Evolutionary conservation across 1,140 invertebrate species (phyloP).

Genomic region (Drosophila sturtevanti): DNA sequence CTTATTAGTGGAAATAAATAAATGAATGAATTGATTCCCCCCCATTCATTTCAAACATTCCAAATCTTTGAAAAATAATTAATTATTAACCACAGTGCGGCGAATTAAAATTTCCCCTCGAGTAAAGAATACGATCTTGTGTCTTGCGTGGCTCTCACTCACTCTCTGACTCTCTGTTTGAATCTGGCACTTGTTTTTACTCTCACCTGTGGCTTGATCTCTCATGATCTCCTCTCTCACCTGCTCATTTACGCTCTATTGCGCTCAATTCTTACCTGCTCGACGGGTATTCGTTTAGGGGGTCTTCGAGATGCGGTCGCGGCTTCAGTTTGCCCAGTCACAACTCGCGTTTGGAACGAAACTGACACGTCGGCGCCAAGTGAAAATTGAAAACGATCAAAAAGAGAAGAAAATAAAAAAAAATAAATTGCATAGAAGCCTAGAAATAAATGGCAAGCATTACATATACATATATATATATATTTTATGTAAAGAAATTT

Average conservation of each 20-base stretch:
- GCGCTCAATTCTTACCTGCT: slow-evolving; percentile 47
- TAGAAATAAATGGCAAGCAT: slow-evolving; percentile 53
- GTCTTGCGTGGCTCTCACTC: neutral
- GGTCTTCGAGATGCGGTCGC: slow-evolving; percentile 30
- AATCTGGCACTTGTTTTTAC: neutral
- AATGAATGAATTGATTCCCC: no score
- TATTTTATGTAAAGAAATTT: slow-evolving; percentile 9
- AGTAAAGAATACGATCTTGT: neutral
- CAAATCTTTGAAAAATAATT: no score
- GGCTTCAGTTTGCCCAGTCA: slow-evolving; percentile 60
- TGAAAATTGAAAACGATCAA: slow-evolving; percentile 39
- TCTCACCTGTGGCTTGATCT: neutral
- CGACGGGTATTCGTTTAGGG: slow-evolving; percentile 49
- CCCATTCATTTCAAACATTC: no score
- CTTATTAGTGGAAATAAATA: no score
- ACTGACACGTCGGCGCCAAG: slow-evolving; percentile 78
- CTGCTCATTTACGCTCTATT: slow-evolving; percentile 43
- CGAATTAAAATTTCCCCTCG: slow-evolving; percentile 36
- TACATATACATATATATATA: neutral
- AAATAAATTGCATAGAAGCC: slow-evolving; percentile 38
- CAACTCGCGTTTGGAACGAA: slow-evolving; percentile 77
- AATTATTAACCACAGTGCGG: slow-evolving; percentile 56
- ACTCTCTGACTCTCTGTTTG: neutral
- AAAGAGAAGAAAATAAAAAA: no score
- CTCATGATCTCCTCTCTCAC: neutral